Percentiles rank a stretch among this genome's conserved stretches.
These are phyloP conservation scores for Spongia lamella DNA, from an alignment of 37 sponge, comb jelly and placozoan species.

Conservation along the genomic window DNA sequence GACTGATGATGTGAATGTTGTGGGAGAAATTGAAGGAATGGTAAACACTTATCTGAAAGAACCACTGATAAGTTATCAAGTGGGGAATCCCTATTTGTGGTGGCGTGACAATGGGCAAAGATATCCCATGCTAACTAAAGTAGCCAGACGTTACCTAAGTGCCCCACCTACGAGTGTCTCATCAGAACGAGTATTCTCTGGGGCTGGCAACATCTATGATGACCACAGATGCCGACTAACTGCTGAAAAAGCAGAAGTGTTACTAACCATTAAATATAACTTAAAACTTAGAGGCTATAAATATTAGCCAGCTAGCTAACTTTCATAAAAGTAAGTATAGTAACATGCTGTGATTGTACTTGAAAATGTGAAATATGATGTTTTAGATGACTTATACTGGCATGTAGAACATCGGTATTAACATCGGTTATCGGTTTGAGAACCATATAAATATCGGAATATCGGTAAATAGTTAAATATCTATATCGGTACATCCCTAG, in stretches of 20 bases:
- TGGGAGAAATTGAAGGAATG: background rate
- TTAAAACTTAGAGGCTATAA: no score
- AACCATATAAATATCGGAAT: no score
- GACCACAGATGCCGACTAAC: constrained; percentile 1
- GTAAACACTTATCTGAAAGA: background rate
- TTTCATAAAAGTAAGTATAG: no score
- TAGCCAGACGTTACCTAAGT: constrained; percentile 11
- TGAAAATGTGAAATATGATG: no score
- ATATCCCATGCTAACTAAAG: background rate
- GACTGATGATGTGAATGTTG: background rate
- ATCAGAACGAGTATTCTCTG: constrained; percentile 15
- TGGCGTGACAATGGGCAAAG: constrained; percentile 2
- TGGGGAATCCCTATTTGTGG: constrained; percentile 13
- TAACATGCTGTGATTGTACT: no score
- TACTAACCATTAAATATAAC: constrained; percentile 17
- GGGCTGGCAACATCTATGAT: constrained; percentile 8
- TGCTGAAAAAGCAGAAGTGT: constrained; percentile 9
- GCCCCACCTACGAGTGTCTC: constrained; percentile 30
- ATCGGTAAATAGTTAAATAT: no score
- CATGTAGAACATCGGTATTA: no score
- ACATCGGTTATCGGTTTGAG: no score
- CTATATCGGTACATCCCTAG: no score
- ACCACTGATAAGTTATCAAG: background rate
- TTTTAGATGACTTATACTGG: no score
- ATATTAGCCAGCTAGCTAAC: no score